Conservation (phyloP, 2,888 invertebrate genomes). For the Tortricodes alternella region DNA sequence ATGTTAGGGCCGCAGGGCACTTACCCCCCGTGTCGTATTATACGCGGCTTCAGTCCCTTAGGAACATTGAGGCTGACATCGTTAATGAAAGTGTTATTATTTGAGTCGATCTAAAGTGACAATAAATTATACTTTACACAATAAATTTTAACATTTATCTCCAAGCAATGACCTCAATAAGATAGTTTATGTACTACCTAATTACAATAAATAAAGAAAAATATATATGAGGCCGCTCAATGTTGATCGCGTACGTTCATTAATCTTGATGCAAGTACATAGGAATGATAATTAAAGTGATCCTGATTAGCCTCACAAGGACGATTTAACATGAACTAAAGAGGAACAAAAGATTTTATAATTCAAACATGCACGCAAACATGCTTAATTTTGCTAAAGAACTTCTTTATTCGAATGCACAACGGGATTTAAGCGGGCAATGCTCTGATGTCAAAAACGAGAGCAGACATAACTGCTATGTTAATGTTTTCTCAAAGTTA, state of each 20-base stretch:
- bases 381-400: background rate
- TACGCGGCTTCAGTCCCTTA: too few species aligned
- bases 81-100: too few species aligned
- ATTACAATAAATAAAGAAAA: background rate
- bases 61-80: too few species aligned
- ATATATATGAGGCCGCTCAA: background rate
- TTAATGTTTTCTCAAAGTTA: background rate
- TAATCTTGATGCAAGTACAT: background rate
- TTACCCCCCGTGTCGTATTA: too few species aligned
- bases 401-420: background rate
- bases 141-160: too few species aligned
- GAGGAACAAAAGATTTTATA: background rate
- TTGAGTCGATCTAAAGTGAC: too few species aligned
- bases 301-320: background rate
- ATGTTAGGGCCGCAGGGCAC: too few species aligned
- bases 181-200: too few species aligned
- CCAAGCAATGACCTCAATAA: too few species aligned
- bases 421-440: slow-evolving; percentile 21
- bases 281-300: background rate
- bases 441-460: slow-evolving; percentile 17
- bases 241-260: background rate
- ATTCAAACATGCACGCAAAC: background rate
- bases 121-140: too few species aligned
- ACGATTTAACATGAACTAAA: slow-evolving; percentile 3
- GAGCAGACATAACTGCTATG: slow-evolving; percentile 2